A percentile compares a stretch with the other conserved stretches of the same genome.
phyloP scores from a whole-genome alignment of 2,797 vertebrate genomes.

The Distichodus sexfasciatus region DNA sequence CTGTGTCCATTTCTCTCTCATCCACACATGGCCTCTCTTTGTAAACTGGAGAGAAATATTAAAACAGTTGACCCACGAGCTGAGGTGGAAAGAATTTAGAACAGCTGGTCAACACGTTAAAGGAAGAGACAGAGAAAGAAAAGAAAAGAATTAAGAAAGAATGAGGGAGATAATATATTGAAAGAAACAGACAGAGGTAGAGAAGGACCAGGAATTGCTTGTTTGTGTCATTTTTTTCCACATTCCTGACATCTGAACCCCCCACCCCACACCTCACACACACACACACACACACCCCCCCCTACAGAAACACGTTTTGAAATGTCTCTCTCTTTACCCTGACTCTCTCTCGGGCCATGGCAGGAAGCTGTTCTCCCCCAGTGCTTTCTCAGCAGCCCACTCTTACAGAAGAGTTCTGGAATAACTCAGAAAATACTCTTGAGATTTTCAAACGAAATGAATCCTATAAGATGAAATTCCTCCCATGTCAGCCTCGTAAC shows the following conservation, averaged over 20 bases:
- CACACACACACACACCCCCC: background rate
- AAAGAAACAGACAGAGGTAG: background rate
- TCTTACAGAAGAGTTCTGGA: no score
- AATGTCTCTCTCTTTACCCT: no score
- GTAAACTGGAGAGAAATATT: conserved; percentile 29
- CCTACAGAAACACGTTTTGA: no score
- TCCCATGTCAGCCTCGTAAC: no score
- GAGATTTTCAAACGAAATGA: no score
- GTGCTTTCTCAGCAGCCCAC: no score
- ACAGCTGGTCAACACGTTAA: conserved; percentile 78
- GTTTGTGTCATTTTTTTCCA: conserved; percentile 43
- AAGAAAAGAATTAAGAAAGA: background rate
- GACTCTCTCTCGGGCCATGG: no score
- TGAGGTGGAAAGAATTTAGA: conserved; percentile 77
- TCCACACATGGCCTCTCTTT: conserved; percentile 4
- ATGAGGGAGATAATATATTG: background rate
- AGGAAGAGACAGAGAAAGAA: conserved; percentile 23
- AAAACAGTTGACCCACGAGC: conserved; percentile 69
- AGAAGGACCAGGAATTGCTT: conserved; percentile 20
- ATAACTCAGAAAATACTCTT: no score
- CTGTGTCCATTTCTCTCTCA: background rate
- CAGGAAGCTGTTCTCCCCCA: no score
- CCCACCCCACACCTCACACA: background rate
- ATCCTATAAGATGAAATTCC: no score
- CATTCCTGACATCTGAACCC: conserved; percentile 41